These are phyloP conservation scores for Xyliphius kryptos DNA, from an alignment of 2,113 vertebrate species.

Conservation along the genomic window DNA sequence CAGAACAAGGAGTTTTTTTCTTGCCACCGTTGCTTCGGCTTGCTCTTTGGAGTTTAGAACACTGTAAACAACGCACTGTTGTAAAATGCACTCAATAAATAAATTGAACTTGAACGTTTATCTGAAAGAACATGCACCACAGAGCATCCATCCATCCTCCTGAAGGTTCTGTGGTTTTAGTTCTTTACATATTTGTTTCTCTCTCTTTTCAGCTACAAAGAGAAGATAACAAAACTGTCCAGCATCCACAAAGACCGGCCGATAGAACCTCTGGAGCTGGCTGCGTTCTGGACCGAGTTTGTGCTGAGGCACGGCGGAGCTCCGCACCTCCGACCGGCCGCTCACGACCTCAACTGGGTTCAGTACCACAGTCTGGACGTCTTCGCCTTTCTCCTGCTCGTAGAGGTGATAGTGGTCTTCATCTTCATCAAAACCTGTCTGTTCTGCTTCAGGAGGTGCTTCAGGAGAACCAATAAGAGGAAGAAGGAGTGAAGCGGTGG, in stretches of 20 bases:
- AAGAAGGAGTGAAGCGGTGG: slow-evolving; percentile 62
- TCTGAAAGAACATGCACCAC: no score
- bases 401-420: slow-evolving; percentile 53
- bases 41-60: no score
- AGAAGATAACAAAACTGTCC: slow-evolving; percentile 75
- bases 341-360: slow-evolving; percentile 87
- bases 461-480: slow-evolving; percentile 45
- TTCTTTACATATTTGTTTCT: no score
- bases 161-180: no score
- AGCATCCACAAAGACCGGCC: slow-evolving; percentile 79
- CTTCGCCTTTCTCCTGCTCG: slow-evolving; percentile 62
- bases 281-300: slow-evolving; percentile 88
- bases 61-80: no score
- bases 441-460: slow-evolving; percentile 61
- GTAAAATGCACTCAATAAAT: no score
- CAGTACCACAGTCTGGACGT: no score
- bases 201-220: slow-evolving; percentile 74
- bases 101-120: no score
- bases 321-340: slow-evolving; percentile 73
- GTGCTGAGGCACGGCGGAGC: slow-evolving; percentile 88
- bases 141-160: no score
- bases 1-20: no score
- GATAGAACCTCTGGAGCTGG: slow-evolving; percentile 76
- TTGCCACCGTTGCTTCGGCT: no score
- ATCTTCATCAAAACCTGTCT: slow-evolving; percentile 67